phyloP scores from a whole-genome alignment of 2,113 vertebrate species.

The Jaculus jaculus region DNA sequence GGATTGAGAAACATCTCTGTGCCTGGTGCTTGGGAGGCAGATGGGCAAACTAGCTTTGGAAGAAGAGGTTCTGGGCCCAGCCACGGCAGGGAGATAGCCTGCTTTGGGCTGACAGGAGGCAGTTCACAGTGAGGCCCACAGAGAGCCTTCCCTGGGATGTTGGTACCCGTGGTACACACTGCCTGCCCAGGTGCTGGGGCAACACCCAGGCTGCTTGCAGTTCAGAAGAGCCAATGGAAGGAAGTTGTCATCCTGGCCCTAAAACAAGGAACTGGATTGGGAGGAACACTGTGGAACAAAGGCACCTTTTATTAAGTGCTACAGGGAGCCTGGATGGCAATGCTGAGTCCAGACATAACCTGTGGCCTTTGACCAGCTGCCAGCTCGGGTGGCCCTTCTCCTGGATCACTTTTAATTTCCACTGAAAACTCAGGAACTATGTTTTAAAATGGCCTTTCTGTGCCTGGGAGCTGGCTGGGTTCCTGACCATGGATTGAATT shows the following conservation, averaged over 20 bases:
- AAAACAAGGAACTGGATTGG: background rate
- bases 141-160: background rate
- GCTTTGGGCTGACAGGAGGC: background rate
- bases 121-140: accelerated
- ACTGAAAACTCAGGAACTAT: background rate
- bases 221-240: background rate
- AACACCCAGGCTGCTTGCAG: background rate
- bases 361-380: background rate
- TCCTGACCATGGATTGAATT: background rate
- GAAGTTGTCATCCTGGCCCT: background rate
- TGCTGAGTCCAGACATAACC: accelerated
- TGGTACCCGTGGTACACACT: background rate
- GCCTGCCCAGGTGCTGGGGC: background rate
- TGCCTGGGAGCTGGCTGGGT: background rate
- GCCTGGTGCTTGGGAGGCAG: accelerated
- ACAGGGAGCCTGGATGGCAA: accelerated
- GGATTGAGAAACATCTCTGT: constrained; percentile 8
- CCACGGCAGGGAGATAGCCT: background rate
- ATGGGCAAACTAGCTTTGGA: background rate
- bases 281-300: background rate
- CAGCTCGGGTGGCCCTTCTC: background rate
- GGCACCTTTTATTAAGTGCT: background rate
- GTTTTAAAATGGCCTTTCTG: background rate
- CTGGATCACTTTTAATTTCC: background rate
- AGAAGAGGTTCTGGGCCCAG: background rate